phyloP scores from a whole-genome alignment of 2,113 vertebrate genomes.

The Sarotherodon lohbergeri region DNA sequence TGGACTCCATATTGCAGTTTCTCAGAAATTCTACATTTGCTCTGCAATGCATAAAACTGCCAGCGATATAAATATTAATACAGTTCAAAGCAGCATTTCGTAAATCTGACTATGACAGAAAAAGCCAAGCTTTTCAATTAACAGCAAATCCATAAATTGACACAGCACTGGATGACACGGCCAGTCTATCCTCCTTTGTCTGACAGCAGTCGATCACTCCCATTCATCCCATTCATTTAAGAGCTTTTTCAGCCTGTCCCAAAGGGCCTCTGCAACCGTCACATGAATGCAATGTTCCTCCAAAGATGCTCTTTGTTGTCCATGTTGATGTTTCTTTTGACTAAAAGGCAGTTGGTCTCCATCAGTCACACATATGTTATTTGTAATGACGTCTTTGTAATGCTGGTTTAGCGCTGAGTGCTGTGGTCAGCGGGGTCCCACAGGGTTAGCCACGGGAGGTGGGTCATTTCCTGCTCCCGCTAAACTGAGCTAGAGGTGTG shows the following conservation, averaged over 20 bases:
- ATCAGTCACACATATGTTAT: constrained; percentile 71
- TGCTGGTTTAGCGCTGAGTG: constrained; percentile 33
- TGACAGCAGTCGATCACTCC: constrained; percentile 20
- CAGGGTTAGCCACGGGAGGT: constrained; percentile 51
- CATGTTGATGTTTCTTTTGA: constrained; percentile 24
- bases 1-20: neutral
- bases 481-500: constrained; percentile 32
- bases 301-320: constrained; percentile 28
- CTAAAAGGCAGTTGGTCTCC: constrained; percentile 37
- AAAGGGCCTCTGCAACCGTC: neutral
- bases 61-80: constrained; percentile 36
- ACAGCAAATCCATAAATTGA: constrained; percentile 38
- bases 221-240: constrained; percentile 44
- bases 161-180: constrained; percentile 8
- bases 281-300: constrained; percentile 17
- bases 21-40: neutral
- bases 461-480: constrained; percentile 58
- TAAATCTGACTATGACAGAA: neutral
- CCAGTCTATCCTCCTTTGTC: neutral
- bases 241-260: constrained; percentile 17
- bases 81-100: constrained; percentile 4
- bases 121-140: constrained; percentile 34
- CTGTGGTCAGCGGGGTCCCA: constrained; percentile 62
- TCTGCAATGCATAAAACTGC: constrained; percentile 8
- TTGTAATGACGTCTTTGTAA: constrained; percentile 57